Evolutionary conservation across 2,797 vertebrate genomes (phyloP).

Genomic region (Cephalopachus bancanus): DNA sequence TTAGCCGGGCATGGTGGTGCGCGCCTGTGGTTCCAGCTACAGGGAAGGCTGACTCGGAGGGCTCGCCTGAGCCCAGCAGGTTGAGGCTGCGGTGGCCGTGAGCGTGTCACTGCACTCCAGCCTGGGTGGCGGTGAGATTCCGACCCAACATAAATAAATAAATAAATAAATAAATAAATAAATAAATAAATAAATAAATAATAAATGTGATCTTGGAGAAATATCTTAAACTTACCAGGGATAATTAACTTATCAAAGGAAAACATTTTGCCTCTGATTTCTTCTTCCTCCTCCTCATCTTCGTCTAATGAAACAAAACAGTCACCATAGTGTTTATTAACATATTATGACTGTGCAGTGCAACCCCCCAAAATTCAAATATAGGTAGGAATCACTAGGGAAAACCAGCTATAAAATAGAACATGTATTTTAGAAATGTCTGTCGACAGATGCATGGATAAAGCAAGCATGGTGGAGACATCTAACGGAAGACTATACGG

Average conservation of each 20-base stretch:
- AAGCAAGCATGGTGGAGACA: not conserved
- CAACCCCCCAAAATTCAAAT: not conserved
- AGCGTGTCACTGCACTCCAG: no score
- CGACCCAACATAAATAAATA: no score
- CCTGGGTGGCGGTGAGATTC: no score
- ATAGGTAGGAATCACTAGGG: conserved; percentile 19
- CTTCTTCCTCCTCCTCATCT: conserved; percentile 90
- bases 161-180: no score
- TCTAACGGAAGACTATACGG: not conserved
- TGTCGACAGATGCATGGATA: not conserved
- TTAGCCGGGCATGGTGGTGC: no score
- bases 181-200: no score
- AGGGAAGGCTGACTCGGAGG: no score
- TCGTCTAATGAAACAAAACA: conserved; percentile 86
- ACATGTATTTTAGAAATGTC: not conserved
- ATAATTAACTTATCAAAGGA: conserved; percentile 87
- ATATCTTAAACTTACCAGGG: conserved; percentile 91
- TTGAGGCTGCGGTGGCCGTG: no score
- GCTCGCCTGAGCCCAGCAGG: no score
- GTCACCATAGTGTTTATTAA: not conserved
- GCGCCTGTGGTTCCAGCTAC: no score
- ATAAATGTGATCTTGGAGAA: conserved; percentile 8
- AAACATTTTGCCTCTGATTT: conserved; percentile 83
- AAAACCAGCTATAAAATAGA: not conserved
- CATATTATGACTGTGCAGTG: not conserved